A percentile compares a stretch with the other conserved stretches of the same genome.
Evolutionary conservation across 2,888 invertebrate species (phyloP).

Genomic region (Drosophila cognata): DNA sequence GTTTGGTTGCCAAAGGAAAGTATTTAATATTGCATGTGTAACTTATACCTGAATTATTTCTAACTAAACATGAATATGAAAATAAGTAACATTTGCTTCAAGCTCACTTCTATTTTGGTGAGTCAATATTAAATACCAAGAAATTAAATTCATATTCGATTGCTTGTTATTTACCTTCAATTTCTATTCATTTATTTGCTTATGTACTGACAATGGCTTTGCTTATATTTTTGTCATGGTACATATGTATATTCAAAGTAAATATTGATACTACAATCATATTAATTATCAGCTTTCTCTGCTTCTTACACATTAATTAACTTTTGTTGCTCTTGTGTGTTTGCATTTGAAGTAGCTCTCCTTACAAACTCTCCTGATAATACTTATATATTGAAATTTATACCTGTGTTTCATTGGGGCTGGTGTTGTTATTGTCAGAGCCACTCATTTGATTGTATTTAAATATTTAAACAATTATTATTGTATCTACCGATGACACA

Average conservation of each 20-base stretch:
- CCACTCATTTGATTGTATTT: slow-evolving; percentile 30
- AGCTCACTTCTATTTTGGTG: not conserved
- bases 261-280: not conserved
- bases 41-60: not conserved
- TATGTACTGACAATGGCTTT: not conserved
- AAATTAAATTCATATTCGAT: not conserved
- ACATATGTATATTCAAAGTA: not conserved
- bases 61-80: not conserved
- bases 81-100: not conserved
- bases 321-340: not conserved
- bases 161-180: not conserved
- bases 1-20: not conserved
- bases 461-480: slow-evolving; percentile 68
- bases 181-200: slow-evolving; percentile 2
- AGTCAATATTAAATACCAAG: not conserved
- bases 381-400: not conserved
- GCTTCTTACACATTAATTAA: not conserved
- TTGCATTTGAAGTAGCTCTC: not conserved
- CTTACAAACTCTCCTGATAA: slow-evolving; percentile 1
- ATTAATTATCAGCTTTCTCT: not conserved
- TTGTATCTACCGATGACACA: slow-evolving; percentile 46
- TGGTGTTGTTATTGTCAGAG: slow-evolving; percentile 8
- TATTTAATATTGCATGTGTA: not conserved
- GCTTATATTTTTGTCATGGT: not conserved
- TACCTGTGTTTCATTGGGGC: slow-evolving; percentile 6